These are phyloP conservation scores for Crocidura indochinensis DNA, from an alignment of 2,797 vertebrate genomes.

Conservation along the genomic window DNA sequence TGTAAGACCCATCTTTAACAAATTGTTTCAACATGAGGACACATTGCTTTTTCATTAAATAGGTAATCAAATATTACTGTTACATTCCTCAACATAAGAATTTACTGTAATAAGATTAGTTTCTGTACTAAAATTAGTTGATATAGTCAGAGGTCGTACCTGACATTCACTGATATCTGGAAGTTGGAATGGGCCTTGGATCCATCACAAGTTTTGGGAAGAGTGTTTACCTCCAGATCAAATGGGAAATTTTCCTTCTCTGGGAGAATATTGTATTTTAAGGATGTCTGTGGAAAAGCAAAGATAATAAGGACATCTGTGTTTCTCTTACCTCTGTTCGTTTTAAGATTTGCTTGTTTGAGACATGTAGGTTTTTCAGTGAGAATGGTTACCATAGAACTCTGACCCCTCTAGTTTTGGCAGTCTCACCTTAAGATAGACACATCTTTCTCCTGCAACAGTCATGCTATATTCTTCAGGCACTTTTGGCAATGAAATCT, in stretches of 20 bases:
- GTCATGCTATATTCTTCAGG: conserved; percentile 83
- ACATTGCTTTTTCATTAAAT: conserved; percentile 13
- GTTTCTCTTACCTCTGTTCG: background rate
- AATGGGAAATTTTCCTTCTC: conserved; percentile 65
- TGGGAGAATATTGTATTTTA: conserved; percentile 85
- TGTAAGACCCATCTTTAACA: background rate
- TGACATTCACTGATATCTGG: conserved; percentile 77
- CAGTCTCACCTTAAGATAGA: conserved; percentile 88
- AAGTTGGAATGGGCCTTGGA: conserved; percentile 72
- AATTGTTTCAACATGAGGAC: background rate
- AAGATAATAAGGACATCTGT: conserved; percentile 36
- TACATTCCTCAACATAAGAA: background rate
- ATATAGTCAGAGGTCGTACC: conserved; percentile 74
- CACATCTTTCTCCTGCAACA: conserved; percentile 85
- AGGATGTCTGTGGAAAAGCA: conserved; percentile 75
- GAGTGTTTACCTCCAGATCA: conserved; percentile 69
- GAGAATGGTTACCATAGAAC: background rate
- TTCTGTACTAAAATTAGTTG: background rate
- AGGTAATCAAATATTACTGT: background rate
- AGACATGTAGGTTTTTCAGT: background rate
- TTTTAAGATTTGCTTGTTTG: background rate
- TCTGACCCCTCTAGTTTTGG: background rate
- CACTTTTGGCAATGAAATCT: conserved; percentile 76
- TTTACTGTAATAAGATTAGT: background rate
- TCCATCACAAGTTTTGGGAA: conserved; percentile 62